phyloP scores from a whole-genome alignment of 2,888 invertebrate genomes.

The Cataglyphis albicans region DNA sequence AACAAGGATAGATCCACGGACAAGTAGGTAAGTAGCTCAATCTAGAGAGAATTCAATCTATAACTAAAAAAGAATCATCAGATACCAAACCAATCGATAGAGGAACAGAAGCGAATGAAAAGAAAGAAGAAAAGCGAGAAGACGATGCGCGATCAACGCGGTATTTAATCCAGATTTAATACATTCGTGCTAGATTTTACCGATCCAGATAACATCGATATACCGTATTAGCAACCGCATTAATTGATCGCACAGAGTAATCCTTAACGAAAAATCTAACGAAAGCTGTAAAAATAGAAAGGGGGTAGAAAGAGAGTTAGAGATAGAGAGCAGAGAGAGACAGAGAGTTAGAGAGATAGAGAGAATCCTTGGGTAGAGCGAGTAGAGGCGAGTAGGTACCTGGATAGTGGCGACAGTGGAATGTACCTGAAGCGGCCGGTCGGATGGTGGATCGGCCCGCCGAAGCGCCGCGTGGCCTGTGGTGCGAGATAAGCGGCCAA shows the following conservation, averaged over 20 bases:
- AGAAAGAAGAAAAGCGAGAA: not conserved
- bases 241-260: slow-evolving; percentile 13
- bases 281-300: slow-evolving; percentile 14
- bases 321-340: slow-evolving; percentile 18
- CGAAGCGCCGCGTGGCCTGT: slow-evolving; percentile 92
- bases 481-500: slow-evolving; percentile 94
- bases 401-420: slow-evolving; percentile 88
- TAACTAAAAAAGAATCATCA: not conserved
- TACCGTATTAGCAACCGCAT: not conserved
- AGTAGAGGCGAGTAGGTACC: slow-evolving; percentile 87
- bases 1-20: slow-evolving; percentile 17
- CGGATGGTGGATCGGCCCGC: slow-evolving; percentile 96
- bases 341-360: slow-evolving; percentile 55
- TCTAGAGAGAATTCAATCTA: slow-evolving; percentile 4
- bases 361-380: slow-evolving; percentile 83
- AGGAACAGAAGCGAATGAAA: slow-evolving; percentile 2
- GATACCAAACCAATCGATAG: slow-evolving; percentile 10
- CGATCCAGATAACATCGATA: not conserved
- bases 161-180: not conserved
- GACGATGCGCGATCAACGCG: not conserved
- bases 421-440: slow-evolving; percentile 93
- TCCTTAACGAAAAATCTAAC: slow-evolving; percentile 12
- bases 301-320: slow-evolving; percentile 35
- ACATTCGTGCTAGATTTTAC: not conserved
- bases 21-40: slow-evolving; percentile 1